These are phyloP conservation scores for Myopa testacea DNA, from an alignment of 2,888 invertebrate genomes.

Conservation along the genomic window DNA sequence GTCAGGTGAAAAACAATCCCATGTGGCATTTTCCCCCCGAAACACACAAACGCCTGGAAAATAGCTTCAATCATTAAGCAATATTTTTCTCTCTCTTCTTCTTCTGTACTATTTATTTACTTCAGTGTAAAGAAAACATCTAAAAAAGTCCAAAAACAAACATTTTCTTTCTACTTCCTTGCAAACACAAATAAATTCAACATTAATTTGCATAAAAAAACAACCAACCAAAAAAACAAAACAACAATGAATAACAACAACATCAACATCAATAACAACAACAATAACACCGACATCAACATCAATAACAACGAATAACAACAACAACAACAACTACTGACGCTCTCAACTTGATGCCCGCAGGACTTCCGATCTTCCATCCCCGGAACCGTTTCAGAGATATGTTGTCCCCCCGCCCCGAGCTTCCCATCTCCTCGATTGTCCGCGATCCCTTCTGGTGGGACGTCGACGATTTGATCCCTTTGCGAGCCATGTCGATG, in stretches of 20 bases:
- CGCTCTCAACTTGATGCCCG: constrained; percentile 26
- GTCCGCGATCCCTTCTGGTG: constrained; percentile 92
- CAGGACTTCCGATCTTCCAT: constrained; percentile 79
- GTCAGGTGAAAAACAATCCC: neutral
- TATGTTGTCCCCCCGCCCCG: constrained; percentile 83
- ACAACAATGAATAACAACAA: constrained; percentile 46
- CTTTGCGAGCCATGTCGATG: constrained; percentile 73
- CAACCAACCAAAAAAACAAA: constrained; percentile 48
- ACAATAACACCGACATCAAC: constrained; percentile 30
- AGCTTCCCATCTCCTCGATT: constrained; percentile 82
- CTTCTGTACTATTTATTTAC: constrained; percentile 52
- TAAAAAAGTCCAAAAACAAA: constrained; percentile 46
- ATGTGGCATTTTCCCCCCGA: constrained; percentile 55
- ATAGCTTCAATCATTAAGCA: constrained; percentile 52
- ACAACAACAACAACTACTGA: neutral
- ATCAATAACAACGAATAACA: constrained; percentile 12
- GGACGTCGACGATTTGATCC: constrained; percentile 84
- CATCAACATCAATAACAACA: constrained; percentile 46
- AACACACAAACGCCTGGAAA: constrained; percentile 59
- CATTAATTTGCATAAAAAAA: constrained; percentile 36
- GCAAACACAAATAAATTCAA: constrained; percentile 27
- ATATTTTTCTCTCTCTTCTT: constrained; percentile 52
- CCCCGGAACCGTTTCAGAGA: constrained; percentile 74
- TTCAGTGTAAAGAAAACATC: constrained; percentile 58
- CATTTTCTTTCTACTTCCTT: constrained; percentile 47